These are phyloP conservation scores for Microtus oregoni DNA, from an alignment of 2,113 vertebrate species.

Conservation along the genomic window DNA sequence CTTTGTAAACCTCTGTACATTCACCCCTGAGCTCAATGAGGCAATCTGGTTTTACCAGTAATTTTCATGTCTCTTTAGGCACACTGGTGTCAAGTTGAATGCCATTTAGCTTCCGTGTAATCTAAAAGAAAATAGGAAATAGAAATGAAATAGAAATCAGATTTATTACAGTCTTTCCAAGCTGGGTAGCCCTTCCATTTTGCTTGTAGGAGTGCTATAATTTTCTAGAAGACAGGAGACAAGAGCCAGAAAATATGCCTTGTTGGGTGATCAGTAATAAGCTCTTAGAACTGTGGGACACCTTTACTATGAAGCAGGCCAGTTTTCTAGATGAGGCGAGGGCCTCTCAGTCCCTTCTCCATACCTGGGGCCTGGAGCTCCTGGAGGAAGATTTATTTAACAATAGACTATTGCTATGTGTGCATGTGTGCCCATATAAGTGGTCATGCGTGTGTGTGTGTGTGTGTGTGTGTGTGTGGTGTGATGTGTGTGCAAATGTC, in stretches of 20 bases:
- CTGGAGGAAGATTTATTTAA: not conserved
- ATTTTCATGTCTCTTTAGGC: not conserved
- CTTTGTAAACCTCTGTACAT: not conserved
- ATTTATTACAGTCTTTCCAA: not conserved
- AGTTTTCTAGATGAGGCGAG: not conserved
- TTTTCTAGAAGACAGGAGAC: not conserved
- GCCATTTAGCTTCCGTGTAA: not conserved
- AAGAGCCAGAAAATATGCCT: not conserved
- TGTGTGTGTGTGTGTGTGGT: not conserved
- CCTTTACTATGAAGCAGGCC: not conserved
- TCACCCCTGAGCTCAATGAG: not conserved
- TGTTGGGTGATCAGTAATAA: not conserved
- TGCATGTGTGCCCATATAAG: rapidly evolving
- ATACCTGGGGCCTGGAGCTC: not conserved
- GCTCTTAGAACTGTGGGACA: not conserved
- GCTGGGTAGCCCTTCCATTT: not conserved
- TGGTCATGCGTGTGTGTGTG: too few species aligned
- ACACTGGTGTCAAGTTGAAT: not conserved
- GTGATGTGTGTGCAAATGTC: not conserved
- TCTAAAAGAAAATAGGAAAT: not conserved
- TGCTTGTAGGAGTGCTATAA: not conserved
- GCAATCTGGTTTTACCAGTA: not conserved
- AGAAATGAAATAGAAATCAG: not conserved
- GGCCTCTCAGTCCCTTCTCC: not conserved
- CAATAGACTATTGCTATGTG: not conserved